phyloP scores from a whole-genome alignment of 2,797 vertebrate genomes.

The Hydrophis major region DNA sequence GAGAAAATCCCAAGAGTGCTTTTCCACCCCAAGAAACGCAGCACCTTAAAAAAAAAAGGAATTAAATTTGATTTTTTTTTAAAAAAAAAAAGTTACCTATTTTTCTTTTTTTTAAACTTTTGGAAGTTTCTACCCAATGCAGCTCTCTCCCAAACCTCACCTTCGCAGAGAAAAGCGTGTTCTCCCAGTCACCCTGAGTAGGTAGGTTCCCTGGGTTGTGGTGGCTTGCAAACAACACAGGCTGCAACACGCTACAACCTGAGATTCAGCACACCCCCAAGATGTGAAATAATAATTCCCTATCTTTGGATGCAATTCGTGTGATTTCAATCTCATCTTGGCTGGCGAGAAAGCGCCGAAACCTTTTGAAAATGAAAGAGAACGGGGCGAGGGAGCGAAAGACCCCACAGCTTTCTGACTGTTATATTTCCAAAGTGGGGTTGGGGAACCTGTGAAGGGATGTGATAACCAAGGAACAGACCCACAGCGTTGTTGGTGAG shows the following conservation, averaged over 20 bases:
- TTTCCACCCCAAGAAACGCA: neutral
- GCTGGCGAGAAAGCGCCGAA: constrained; percentile 16
- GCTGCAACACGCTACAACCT: constrained; percentile 28
- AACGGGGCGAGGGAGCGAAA: neutral
- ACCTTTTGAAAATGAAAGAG: constrained; percentile 37
- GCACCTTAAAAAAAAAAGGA: neutral
- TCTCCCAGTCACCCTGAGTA: constrained; percentile 9
- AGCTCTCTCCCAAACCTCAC: constrained; percentile 11
- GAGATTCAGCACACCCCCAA: constrained; percentile 40
- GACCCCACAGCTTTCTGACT: no score
- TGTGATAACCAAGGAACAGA: constrained; percentile 20
- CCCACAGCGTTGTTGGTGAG: neutral
- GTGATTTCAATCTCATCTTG: constrained; percentile 53
- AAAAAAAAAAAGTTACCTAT: neutral
- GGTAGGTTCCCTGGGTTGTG: constrained; percentile 33
- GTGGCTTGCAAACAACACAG: constrained; percentile 9
- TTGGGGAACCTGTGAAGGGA: neutral
- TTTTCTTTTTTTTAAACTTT: neutral
- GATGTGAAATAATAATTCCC: constrained; percentile 51
- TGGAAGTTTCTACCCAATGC: neutral
- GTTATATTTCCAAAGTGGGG: no score
- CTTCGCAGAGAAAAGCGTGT: constrained; percentile 35
- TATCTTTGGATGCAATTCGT: constrained; percentile 53
- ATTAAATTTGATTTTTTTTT: neutral
- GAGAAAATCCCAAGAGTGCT: neutral